phyloP scores from a whole-genome alignment of 2,888 invertebrate species.

The Parnassius glacialis region DNA sequence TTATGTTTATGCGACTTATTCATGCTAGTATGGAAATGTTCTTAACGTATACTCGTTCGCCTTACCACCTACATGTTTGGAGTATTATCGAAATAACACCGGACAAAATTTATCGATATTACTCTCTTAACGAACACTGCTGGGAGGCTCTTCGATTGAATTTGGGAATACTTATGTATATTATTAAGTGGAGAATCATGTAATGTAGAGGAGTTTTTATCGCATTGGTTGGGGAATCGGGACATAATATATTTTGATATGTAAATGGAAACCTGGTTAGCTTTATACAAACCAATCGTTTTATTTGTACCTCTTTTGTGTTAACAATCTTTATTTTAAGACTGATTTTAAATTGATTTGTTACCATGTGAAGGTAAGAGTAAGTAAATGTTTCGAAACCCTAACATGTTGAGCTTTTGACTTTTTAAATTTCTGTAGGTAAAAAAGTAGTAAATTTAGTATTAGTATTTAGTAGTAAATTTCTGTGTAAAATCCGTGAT shows the following conservation, averaged over 20 bases:
- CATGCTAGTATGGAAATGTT: slow-evolving; percentile 29
- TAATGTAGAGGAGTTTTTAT: slow-evolving; percentile 37
- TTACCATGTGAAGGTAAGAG: too few relatives aligned
- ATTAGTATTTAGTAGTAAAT: too few relatives aligned
- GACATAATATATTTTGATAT: slow-evolving; percentile 13
- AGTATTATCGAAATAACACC: slow-evolving; percentile 46
- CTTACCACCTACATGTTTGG: slow-evolving; percentile 41
- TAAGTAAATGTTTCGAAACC: too few relatives aligned
- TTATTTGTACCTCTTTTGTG: background rate
- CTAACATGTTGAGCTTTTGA: too few relatives aligned
- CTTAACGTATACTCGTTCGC: slow-evolving; percentile 32
- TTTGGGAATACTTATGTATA: slow-evolving; percentile 39
- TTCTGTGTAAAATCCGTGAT: too few relatives aligned
- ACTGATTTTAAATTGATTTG: background rate
- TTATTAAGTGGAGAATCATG: slow-evolving; percentile 47
- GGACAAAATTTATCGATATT: slow-evolving; percentile 58
- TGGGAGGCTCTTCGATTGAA: slow-evolving; percentile 45
- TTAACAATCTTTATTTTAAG: background rate
- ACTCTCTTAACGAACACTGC: slow-evolving; percentile 41
- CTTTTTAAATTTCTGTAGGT: too few relatives aligned
- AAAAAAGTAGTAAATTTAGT: too few relatives aligned
- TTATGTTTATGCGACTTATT: slow-evolving; percentile 9
- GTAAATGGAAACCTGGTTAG: slow-evolving; percentile 20
- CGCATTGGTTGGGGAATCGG: slow-evolving; percentile 2
- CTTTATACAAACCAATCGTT: slow-evolving; percentile 3